phyloP scores from a whole-genome alignment of 2,797 vertebrate species.

The Heliangelus exortis region DNA sequence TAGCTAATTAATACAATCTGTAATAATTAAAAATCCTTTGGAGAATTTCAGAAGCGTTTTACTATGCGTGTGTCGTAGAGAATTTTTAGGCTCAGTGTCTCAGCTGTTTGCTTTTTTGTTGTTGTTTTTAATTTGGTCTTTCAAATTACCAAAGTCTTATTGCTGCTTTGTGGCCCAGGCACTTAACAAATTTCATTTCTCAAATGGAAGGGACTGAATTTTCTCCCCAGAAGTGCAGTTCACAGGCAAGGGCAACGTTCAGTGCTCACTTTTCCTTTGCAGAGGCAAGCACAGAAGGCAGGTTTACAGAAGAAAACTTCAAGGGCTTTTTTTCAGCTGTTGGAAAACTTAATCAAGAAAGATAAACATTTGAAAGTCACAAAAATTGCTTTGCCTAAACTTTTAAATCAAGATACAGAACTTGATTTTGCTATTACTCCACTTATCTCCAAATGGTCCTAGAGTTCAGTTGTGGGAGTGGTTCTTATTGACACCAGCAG shows the following conservation, averaged over 20 bases:
- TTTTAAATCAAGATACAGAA: slow-evolving; percentile 9
- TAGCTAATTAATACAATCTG: slow-evolving; percentile 75
- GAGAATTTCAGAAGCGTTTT: slow-evolving; percentile 64
- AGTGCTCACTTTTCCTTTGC: neutral
- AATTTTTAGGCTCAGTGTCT: slow-evolving; percentile 62
- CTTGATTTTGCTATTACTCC: slow-evolving; percentile 17
- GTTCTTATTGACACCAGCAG: neutral
- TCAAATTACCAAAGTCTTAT: slow-evolving; percentile 67
- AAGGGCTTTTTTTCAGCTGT: neutral
- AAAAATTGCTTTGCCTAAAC: slow-evolving; percentile 5
- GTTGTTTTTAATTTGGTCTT: slow-evolving; percentile 69
- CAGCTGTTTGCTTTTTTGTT: slow-evolving; percentile 62
- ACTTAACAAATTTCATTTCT: slow-evolving; percentile 70
- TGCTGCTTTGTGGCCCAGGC: slow-evolving; percentile 63
- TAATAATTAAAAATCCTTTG: slow-evolving; percentile 77
- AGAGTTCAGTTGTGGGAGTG: neutral
- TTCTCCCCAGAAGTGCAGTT: slow-evolving; percentile 37
- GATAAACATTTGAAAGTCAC: neutral
- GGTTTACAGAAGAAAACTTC: neutral
- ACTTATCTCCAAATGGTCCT: neutral
- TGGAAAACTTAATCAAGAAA: neutral
- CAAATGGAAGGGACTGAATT: slow-evolving; percentile 38
- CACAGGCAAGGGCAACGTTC: neutral
- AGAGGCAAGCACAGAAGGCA: neutral
- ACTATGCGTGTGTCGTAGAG: slow-evolving; percentile 22